Evolutionary conservation across 2,113 vertebrate genomes (phyloP), one percentile per base, ranked within the genome.

Genomic region (Etheostoma spectabile): DNA sequence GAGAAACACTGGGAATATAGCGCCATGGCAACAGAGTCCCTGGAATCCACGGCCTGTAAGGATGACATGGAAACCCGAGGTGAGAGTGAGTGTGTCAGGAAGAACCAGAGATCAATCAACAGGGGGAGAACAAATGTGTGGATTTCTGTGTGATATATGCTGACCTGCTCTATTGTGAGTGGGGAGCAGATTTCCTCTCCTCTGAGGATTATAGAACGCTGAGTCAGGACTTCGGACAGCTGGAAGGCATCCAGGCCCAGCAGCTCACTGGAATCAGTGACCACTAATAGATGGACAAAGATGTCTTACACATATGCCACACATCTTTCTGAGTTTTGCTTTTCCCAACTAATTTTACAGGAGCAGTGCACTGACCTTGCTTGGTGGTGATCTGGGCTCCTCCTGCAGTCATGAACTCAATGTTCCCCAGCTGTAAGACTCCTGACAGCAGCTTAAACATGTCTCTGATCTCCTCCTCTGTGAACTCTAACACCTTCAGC

Each of bases 101-200:
- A 33, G 33, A 42, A 27, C 18, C 24, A 24, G 14, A 62, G 19
- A 38, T 52, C 11, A 2, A 51, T 62, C n/a, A 11, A 6, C 2
- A 3, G 0, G 1, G 14, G 49, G 48, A 8, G 18, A 42, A 57
- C 48, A 42, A 56, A 67, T 46, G 16, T 45, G 8, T 52, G 7
- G 3, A 2, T 30, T 12, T 51, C 38, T 38, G 14, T 15, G 33
- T 19, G 14, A 10, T 45, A 61, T 45, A 16, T 56, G 57, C 30
- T 33, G 73, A 97, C 97, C 96, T 98, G 97, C 78, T 98, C 97
- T 82, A 97, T 96, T 42, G 96, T 97, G 59, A 98, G 97, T 7
- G 97, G 97, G n/a, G 97, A 97, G 90, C 97, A 97, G 90, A 98
- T 98, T 90, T 97, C 97, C 84, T 98, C 97, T 75, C 97, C 97